These are phyloP conservation scores for Mus musculus DNA, from an alignment of 2,113 vertebrate species.

Conservation along the genomic window GRCm39 chr12:27984501-27985000, in stretches of 20 bases:
- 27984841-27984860: not conserved
- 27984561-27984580: not conserved
- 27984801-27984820: not conserved
- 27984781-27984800: not conserved
- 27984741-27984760: too few species aligned
- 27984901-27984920: not conserved
- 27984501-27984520: not conserved
- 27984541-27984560: not conserved
- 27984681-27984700: not conserved
- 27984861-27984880: not conserved
- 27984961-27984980: not conserved
- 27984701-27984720: not conserved
- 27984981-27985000: not conserved
- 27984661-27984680: not conserved
- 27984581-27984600: not conserved
- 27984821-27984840: not conserved
- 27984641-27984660: not conserved
- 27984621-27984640: not conserved
- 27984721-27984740: not conserved
- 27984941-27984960: rapidly evolving
- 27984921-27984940: not conserved
- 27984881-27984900: not conserved
- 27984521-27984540: not conserved
- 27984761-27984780: not conserved
- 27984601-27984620: not conserved